Evolutionary conservation across 2,113 vertebrate genomes (phyloP).

Genomic region (Marmota flaviventris): DNA sequence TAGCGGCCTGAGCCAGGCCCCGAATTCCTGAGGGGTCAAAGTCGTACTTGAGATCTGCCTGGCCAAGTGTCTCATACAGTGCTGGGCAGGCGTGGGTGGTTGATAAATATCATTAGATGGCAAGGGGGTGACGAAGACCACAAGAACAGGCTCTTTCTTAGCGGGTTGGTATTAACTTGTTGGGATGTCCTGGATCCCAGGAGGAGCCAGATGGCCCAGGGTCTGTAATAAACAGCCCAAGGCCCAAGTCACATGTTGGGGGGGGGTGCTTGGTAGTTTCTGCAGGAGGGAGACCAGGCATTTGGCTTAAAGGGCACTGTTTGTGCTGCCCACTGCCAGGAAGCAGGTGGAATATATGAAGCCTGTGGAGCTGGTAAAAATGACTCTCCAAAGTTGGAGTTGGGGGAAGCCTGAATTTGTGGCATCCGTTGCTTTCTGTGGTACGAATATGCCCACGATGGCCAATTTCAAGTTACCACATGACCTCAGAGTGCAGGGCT

Average conservation of each 20-base stretch:
- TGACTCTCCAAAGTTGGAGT: not conserved
- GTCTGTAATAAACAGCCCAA: slow-evolving; percentile 59
- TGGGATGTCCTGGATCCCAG: slow-evolving; percentile 2
- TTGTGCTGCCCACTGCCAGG: not conserved
- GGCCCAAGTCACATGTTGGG: slow-evolving; percentile 25
- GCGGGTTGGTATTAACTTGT: slow-evolving; percentile 2
- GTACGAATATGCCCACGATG: not conserved
- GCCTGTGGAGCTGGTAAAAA: not conserved
- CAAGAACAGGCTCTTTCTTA: slow-evolving; percentile 75
- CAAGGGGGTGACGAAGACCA: slow-evolving; percentile 43
- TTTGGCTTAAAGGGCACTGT: not conserved
- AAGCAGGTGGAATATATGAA: not conserved
- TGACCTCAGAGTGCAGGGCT: not conserved
- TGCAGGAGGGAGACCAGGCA: not conserved
- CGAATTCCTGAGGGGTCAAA: slow-evolving; percentile 82
- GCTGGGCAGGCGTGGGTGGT: slow-evolving; percentile 63
- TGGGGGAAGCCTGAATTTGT: not conserved
- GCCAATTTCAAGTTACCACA: not conserved
- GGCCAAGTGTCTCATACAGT: slow-evolving; percentile 54
- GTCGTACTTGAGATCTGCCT: slow-evolving; percentile 62
- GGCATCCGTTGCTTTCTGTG: not conserved
- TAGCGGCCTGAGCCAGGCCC: slow-evolving; percentile 61
- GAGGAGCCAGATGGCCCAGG: slow-evolving; percentile 64
- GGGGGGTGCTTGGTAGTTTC: not conserved
- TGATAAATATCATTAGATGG: slow-evolving; percentile 80